Base-by-base conservation (phyloP, 2,888 invertebrate species). In the Pogonocherus hispidulus region DNA sequence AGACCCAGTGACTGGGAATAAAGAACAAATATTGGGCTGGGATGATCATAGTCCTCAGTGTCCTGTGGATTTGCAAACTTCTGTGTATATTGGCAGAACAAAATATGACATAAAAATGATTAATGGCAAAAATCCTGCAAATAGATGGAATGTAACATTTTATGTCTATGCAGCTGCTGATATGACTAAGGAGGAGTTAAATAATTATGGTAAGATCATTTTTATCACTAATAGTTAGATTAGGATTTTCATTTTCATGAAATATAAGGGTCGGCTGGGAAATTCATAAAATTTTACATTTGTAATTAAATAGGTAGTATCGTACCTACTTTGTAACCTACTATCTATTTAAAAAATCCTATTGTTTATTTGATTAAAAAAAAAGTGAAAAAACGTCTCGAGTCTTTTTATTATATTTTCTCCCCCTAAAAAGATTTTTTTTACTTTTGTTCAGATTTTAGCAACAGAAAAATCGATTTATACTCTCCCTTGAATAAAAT, bases 61-160 rank as follows among this genome's bases (percentile, higher is more conserved):
- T 80, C 91, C 93, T 0, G 86, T 92, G 0, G 89, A 91, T 68
- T 89, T 89, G 60, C 89, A 91, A 76, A 88, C 91, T 75, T 90
- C 90, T n/a, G 87, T 95, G 63, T 94, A 92, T 81, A 90, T 95
- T 23, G 95, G 95, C 0, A 90, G 96, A 66, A 95, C 97, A 0
- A 94, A 98, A 82, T 99, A 98, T 84, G 95, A 95, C 69, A 92
- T 99, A 54, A 92, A 95, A 82, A 98, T 99, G 97, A 94, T 94
- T 74, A 98, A 99, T 82, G 92, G 91, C 72, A 91, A 93, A 37
- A 89, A 88, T 19, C 87, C 90, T 44, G 87, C 88, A 52, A 92
- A 93, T 81, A 92, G 92, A 71, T 99, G 98, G 98, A 99, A 99
- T 86, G 95, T 98, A 3, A 98, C 98, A 0, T 99, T 95, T 87